These are phyloP conservation scores for Cassiopea xamachana DNA, from an alignment of 30 jellyfish, hydroid and myxozoan genomes.

Conservation along the genomic window DNA sequence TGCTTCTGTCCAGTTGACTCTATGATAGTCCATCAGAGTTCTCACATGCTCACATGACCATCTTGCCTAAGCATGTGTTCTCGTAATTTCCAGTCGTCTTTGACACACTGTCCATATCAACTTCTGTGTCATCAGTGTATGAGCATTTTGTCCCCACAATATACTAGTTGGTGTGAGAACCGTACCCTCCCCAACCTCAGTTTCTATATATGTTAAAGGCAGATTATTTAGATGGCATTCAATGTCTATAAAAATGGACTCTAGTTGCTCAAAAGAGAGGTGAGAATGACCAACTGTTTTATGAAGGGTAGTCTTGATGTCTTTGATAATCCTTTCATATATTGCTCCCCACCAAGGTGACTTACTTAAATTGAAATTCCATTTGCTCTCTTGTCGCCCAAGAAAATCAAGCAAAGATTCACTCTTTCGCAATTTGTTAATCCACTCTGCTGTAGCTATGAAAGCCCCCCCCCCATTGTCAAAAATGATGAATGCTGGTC, in stretches of 20 bases:
- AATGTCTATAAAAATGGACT: slow-evolving; percentile 9
- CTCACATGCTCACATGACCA: slow-evolving; percentile 35
- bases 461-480: too few relatives aligned
- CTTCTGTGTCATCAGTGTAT: slow-evolving; percentile 24
- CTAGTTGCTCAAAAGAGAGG: slow-evolving; percentile 16
- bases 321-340: slow-evolving; percentile 4
- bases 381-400: too few relatives aligned
- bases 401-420: too few relatives aligned
- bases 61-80: slow-evolving; percentile 57
- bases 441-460: too few relatives aligned
- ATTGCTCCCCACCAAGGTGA: too few relatives aligned
- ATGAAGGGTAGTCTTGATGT: slow-evolving; percentile 23
- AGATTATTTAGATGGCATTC: slow-evolving; percentile 44
- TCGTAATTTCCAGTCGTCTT: slow-evolving; percentile 47
- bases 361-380: too few relatives aligned
- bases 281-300: slow-evolving; percentile 21
- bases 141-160: slow-evolving; percentile 62
- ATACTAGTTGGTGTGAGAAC: slow-evolving; percentile 35
- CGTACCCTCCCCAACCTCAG: slow-evolving; percentile 55
- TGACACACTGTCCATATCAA: slow-evolving; percentile 8
- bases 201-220: slow-evolving; percentile 49
- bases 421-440: too few relatives aligned
- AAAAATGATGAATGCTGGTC: too few relatives aligned
- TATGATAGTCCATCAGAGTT: slow-evolving; percentile 50
- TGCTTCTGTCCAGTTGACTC: slow-evolving; percentile 35